phyloP scores from a whole-genome alignment of 2,888 invertebrate genomes.

The Chrysolina americana region DNA sequence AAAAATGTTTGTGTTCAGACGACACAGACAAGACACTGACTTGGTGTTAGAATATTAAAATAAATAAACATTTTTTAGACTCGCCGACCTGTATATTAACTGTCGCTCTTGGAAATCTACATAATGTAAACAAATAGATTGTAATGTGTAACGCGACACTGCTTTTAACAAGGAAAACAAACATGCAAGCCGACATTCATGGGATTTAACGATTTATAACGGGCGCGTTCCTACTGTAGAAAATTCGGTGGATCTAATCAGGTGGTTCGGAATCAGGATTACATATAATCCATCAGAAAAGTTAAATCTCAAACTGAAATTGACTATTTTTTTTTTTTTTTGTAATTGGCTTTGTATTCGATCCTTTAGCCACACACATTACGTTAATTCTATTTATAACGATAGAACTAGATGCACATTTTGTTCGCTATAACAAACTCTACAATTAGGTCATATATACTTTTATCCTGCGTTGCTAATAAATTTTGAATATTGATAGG shows the following conservation, averaged over 20 bases:
- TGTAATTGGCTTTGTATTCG: too few species aligned
- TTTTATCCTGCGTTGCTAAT: too few species aligned
- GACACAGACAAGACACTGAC: slow-evolving; percentile 49
- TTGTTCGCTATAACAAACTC: too few species aligned
- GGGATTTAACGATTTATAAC: slow-evolving; percentile 33
- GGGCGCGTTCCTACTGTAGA: not conserved
- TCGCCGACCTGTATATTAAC: slow-evolving; percentile 58
- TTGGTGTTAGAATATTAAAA: slow-evolving; percentile 60
- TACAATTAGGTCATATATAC: too few species aligned
- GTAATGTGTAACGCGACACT: slow-evolving; percentile 66
- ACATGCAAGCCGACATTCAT: slow-evolving; percentile 53
- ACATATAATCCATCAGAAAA: too few species aligned
- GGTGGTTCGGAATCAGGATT: not conserved
- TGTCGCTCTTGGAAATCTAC: slow-evolving; percentile 57
- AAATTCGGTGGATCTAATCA: not conserved
- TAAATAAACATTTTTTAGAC: slow-evolving; percentile 61
- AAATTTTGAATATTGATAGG: too few species aligned
- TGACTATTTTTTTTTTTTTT: too few species aligned
- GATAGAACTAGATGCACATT: too few species aligned
- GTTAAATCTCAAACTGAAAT: too few species aligned
- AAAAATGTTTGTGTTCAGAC: slow-evolving; percentile 51
- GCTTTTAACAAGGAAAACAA: slow-evolving; percentile 68
- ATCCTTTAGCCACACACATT: too few species aligned
- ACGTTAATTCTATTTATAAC: too few species aligned
- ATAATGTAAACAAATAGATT: slow-evolving; percentile 62